Percentiles rank a stretch among this genome's conserved stretches.
These are phyloP conservation scores for Psittacula echo DNA, from an alignment of 2,797 vertebrate genomes.

Conservation along the genomic window DNA sequence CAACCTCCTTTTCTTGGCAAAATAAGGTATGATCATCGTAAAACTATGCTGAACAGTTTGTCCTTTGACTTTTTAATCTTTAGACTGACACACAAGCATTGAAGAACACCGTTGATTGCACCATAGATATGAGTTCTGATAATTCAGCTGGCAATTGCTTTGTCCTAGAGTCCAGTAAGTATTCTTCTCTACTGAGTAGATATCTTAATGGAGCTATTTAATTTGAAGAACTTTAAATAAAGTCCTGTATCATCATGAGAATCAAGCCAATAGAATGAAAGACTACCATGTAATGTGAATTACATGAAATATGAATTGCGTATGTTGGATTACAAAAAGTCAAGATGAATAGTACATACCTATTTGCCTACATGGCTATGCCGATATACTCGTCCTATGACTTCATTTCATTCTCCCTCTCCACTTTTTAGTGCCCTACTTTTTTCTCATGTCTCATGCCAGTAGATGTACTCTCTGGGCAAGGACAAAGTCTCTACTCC, in stretches of 20 bases:
- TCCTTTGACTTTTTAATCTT: conserved; percentile 45
- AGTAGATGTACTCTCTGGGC: background rate
- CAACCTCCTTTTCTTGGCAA: background rate
- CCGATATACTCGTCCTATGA: background rate
- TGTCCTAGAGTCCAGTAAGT: background rate
- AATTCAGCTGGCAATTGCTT: background rate
- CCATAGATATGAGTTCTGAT: background rate
- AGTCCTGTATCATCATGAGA: background rate
- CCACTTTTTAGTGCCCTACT: background rate
- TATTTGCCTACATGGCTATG: background rate
- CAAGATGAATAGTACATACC: background rate
- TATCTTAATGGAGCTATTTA: background rate
- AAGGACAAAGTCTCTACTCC: background rate
- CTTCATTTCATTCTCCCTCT: background rate
- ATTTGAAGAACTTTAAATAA: background rate
- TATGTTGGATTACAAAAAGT: background rate
- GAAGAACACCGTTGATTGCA: background rate
- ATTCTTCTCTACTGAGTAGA: background rate
- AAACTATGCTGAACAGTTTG: background rate
- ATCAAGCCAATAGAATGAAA: background rate
- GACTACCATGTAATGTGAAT: background rate
- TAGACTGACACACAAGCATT: background rate
- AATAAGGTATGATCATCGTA: background rate
- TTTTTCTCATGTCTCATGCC: background rate
- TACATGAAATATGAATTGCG: background rate